Base-by-base conservation (phyloP, 92 coral and sea anemone species). In the Siderastrea radians region DNA sequence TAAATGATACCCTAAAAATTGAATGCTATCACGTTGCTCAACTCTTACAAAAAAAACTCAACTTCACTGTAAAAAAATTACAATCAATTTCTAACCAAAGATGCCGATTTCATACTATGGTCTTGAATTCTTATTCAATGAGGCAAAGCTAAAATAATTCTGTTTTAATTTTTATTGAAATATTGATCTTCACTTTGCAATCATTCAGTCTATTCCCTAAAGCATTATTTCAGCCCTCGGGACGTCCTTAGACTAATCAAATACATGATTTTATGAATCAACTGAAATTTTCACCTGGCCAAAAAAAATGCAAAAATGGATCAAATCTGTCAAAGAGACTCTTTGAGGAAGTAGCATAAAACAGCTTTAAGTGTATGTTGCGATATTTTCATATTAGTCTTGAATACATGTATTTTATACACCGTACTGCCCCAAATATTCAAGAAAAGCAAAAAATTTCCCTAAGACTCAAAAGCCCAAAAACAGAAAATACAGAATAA, bases 101-200 rank as follows among this genome's bases (percentile, higher is more conserved):
- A 51, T 17, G 26, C 14, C 5, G 38, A 19, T 19, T 51, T 74
- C 61, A 51, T 51, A 51, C 19, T 52, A 8, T 9, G 61, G 78
- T 11, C 59, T 45, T 76, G 66, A 52, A 51, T 50, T 52, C 38
- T 73, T 6, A 67, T 67, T 8, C 38, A 43, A 38, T 7, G 8
- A 53, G 9, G 49, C 76, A 72, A 51, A 50, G 52, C 13, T 3
- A 54, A 76, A 43, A 48, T 16, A 46, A 57, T 43, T 17, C 45
- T 14, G 78, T 19, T 58, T 43, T 50, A 57, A 46, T 57, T 59
- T 67, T 74, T 44, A 59, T 43, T 76, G 52, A 76, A 58, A 76
- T 76, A 76, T 58, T 76, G 52, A 46, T 58, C 12, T 14, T 15
- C 65, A 57, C 67, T 14, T n/a, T 74, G 48, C 61, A 14, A 50